Base-by-base conservation (phyloP, 2,888 invertebrate genomes). In the Tenthredo livida region DNA sequence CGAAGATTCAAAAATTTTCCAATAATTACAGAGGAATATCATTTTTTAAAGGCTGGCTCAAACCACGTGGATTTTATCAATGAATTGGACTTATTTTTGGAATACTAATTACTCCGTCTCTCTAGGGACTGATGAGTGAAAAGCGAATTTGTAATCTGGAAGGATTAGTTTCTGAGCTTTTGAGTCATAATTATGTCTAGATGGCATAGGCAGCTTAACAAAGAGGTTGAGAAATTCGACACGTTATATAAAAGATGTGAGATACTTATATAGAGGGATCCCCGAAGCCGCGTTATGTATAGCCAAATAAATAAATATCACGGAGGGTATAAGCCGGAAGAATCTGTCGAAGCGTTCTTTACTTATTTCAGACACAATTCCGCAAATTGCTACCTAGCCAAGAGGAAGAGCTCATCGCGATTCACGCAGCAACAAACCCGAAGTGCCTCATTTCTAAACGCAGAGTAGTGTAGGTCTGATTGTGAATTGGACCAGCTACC, bases 371-470 rank as follows among this genome's bases (percentile, higher is more conserved):
- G 37, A 72, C 43, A 10, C 72, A 40, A 72, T 72, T 43, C 40
- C 40, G 43, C 12, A 29, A 72, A 72, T 72, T 40, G 72, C 72
- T 21, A 72, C 29, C 67, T 17, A 67, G 67, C 67, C 67, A 67
- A 17, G 67, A 15, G 33, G 67, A 67, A 67, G 67, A 37, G 15
- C 72, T 72, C 40, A 40, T 43, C 25, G 72, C 21, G 72, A 72
- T 72, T 40, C 43, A 72, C 72, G 43, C 72, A 40, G 43, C 37
- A 43, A 12, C 21, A 43, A 72, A 72, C n/a, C 72, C 72, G 72
- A 29, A 77, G 15, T 50, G 47, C 47, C 50, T 50, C 25, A 15
- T 77, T 29, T 17, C 15, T 29, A 15, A 50, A 33, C 50, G 50
- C 29, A 9, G 47, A 15, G 67, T 17, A 77, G 15, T 40, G 29